These are phyloP conservation scores for Lepidostoma basale DNA, from an alignment of 1,140 invertebrate species.

Conservation along the genomic window DNA sequence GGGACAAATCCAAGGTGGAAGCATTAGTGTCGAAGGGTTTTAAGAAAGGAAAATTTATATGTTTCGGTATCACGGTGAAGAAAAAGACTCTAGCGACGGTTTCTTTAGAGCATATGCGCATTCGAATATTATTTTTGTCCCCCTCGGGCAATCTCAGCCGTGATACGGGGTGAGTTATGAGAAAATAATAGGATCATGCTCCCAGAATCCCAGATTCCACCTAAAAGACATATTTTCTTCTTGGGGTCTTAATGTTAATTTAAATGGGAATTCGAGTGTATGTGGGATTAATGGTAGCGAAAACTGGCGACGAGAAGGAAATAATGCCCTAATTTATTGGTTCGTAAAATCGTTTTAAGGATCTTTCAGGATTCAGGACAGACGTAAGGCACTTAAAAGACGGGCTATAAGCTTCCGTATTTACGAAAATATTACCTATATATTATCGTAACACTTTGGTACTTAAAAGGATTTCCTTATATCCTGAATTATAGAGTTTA, in stretches of 20 bases:
- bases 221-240: constrained; percentile 21
- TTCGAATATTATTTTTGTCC: not conserved
- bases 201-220: constrained; percentile 6
- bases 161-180: constrained; percentile 19
- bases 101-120: too few species aligned
- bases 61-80: not conserved
- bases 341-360: constrained; percentile 6
- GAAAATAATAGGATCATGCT: constrained; percentile 8
- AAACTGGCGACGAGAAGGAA: not conserved
- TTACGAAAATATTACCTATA: not conserved
- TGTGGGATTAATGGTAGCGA: constrained; percentile 9
- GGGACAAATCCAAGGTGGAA: not conserved
- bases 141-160: not conserved
- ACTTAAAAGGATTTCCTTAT: too few species aligned
- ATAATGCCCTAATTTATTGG: constrained; percentile 22
- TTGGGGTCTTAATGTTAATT: constrained; percentile 16
- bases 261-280: constrained; percentile 16
- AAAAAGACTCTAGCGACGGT: not conserved
- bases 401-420: not conserved
- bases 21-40: not conserved
- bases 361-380: not conserved
- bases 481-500: too few species aligned
- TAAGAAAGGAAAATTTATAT: not conserved
- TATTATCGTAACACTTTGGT: too few species aligned
- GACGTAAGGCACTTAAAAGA: not conserved